Evolutionary conservation across 2,797 vertebrate species (phyloP), one percentile per base, ranked within the genome.

Genomic region (Clangula hyemalis): DNA sequence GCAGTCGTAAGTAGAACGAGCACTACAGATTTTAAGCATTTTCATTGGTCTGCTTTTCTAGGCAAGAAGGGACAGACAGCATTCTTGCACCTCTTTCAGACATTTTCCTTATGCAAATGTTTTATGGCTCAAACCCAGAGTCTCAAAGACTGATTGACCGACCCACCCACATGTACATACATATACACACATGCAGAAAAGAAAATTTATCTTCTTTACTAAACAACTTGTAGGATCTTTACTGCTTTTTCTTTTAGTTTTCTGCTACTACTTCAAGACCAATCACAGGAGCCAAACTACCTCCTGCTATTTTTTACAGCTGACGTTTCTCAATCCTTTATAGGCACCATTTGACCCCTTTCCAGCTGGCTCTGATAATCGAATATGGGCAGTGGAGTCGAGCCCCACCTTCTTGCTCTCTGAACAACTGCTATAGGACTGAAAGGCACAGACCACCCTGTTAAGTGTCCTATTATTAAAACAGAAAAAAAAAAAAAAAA

Each of bases 281-380:
- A 53, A 49, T 38, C 92, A 82, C 76, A 93, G 74, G 5, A 95
- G 49, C 64, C 77, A 90, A 90, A 38, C 74, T 71, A 58, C 81
- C 89, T 90, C 78, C 84, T 73, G 39, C 41, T 90, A 14, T 1
- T 62, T 96, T 93, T 95, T 88, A 94, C 65, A 71, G 81, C 80
- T 89, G 86, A 94, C 53, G 28, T 94, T 94, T 89, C 89, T 89
- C 74, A 57, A 43, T 90, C 88, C 71, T 95, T 95, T 93, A 97
- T 39, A 95, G 74, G 84, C 69, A 90, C 60, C 4, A 4, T 92
- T 87, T 93, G 92, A 97, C 92, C 74, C 12, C 12, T 65, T 92
- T 93, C 92, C 95, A 95, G 88, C 93, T 95, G 95, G 90, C 88
- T 97, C 86, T 89, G 93, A 93, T 95, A 95, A 93, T 87, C 81